Conservation (phyloP, 2,888 invertebrate genomes). For the Linnaemya tessellans region DNA sequence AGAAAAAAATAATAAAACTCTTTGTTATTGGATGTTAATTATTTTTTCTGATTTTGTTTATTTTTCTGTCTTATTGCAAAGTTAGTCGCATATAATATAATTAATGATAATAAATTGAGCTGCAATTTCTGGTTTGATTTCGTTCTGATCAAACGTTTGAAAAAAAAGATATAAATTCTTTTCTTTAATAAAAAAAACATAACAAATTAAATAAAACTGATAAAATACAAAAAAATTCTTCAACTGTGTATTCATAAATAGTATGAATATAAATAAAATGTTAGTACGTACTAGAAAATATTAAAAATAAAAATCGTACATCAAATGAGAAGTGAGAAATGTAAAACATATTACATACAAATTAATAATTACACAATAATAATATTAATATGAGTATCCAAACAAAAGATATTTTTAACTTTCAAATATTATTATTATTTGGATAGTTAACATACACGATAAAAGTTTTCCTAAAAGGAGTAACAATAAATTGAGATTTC, state of each 20-base stretch:
- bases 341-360: slow-evolving; percentile 59
- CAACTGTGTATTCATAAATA: slow-evolving; percentile 12
- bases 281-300: slow-evolving; percentile 51
- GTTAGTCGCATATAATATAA: slow-evolving; percentile 67
- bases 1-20: slow-evolving; percentile 37
- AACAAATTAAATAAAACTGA: slow-evolving; percentile 55
- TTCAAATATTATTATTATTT: slow-evolving; percentile 24
- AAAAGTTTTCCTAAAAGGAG: slow-evolving; percentile 7
- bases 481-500: slow-evolving; percentile 38
- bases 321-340: slow-evolving; percentile 41
- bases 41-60: slow-evolving; percentile 60
- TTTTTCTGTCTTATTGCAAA: slow-evolving; percentile 63
- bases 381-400: slow-evolving; percentile 68
- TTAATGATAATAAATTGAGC: slow-evolving; percentile 64
- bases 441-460: slow-evolving; percentile 4
- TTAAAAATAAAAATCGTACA: slow-evolving; percentile 5
- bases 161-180: slow-evolving; percentile 6
- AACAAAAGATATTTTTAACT: slow-evolving; percentile 37
- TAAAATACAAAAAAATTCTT: slow-evolving; percentile 43
- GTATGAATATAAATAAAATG: slow-evolving; percentile 26
- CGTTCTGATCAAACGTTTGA: slow-evolving; percentile 41
- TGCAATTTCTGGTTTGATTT: slow-evolving; percentile 58
- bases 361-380: slow-evolving; percentile 66
- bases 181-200: slow-evolving; percentile 57
- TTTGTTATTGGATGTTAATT: slow-evolving; percentile 67